phyloP scores from a whole-genome alignment of 2,113 vertebrate genomes.

The Pedionomus torquatus region DNA sequence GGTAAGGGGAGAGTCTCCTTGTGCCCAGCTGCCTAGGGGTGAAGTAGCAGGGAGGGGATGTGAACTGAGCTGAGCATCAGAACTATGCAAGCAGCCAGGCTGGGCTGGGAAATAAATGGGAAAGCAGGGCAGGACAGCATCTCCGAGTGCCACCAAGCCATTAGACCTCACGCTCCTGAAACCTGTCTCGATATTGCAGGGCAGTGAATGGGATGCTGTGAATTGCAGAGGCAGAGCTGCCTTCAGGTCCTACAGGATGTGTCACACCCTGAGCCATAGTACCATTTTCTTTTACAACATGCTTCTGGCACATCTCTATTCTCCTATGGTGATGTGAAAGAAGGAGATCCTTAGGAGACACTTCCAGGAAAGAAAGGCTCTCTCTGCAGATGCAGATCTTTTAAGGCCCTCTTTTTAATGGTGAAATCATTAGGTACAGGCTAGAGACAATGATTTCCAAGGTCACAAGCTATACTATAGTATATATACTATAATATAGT shows the following conservation, averaged over 20 bases:
- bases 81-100: rapidly evolving
- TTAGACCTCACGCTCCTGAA: not conserved
- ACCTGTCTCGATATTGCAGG: not conserved
- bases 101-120: not conserved
- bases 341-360: not conserved
- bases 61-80: not conserved
- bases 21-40: not conserved
- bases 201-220: not conserved
- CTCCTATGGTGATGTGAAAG: not conserved
- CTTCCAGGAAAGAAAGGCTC: not conserved
- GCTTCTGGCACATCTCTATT: not conserved
- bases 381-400: not conserved
- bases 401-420: not conserved
- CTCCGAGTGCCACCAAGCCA: not conserved
- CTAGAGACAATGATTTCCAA: not conserved
- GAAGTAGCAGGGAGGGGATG: not conserved
- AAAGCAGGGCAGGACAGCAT: not conserved
- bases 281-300: not conserved
- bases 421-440: not conserved
- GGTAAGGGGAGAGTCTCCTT: not conserved
- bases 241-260: not conserved
- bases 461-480: not conserved
- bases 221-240: not conserved
- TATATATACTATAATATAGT: too few species aligned
- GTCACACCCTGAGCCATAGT: not conserved